Conservation (phyloP, 2,888 invertebrate genomes). For the Perizoma affinitatum region DNA sequence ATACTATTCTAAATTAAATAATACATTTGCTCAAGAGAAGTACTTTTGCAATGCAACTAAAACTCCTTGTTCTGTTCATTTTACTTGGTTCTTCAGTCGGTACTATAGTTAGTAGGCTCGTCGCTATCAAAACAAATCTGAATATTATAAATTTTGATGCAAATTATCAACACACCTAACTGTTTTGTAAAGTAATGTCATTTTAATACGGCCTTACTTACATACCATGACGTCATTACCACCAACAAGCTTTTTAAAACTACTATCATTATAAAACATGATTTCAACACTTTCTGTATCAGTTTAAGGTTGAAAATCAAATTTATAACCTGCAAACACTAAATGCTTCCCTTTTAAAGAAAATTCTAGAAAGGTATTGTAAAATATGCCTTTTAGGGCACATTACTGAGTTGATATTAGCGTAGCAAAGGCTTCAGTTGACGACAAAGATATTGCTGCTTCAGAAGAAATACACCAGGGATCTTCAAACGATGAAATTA, state of each 20-base stretch:
- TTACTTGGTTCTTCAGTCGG: not conserved
- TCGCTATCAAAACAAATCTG: constrained; percentile 41
- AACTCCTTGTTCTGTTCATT: too few relatives aligned
- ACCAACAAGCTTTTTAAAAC: constrained; percentile 42
- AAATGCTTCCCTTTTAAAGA: constrained; percentile 39
- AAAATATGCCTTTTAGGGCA: constrained; percentile 52
- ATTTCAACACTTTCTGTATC: constrained; percentile 4
- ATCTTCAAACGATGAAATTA: constrained; percentile 34
- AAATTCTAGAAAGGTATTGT: constrained; percentile 47
- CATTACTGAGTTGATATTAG: constrained; percentile 56
- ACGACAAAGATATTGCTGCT: constrained; percentile 31
- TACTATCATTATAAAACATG: constrained; percentile 5
- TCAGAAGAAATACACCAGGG: constrained; percentile 7
- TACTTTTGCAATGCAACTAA: too few relatives aligned
- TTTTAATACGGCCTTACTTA: constrained; percentile 74
- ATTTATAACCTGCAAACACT: constrained; percentile 14
- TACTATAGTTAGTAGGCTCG: constrained; percentile 11
- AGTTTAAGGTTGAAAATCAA: constrained; percentile 40
- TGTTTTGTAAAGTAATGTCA: constrained; percentile 76
- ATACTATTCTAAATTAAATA: too few relatives aligned
- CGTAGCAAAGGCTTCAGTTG: constrained; percentile 26
- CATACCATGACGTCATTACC: constrained; percentile 78
- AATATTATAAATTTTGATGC: constrained; percentile 59
- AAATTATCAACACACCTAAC: constrained; percentile 64
- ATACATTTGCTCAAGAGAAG: too few relatives aligned